Evolutionary conservation across 2,113 vertebrate species (phyloP).

Genomic region (Tylochromis polylepis): DNA sequence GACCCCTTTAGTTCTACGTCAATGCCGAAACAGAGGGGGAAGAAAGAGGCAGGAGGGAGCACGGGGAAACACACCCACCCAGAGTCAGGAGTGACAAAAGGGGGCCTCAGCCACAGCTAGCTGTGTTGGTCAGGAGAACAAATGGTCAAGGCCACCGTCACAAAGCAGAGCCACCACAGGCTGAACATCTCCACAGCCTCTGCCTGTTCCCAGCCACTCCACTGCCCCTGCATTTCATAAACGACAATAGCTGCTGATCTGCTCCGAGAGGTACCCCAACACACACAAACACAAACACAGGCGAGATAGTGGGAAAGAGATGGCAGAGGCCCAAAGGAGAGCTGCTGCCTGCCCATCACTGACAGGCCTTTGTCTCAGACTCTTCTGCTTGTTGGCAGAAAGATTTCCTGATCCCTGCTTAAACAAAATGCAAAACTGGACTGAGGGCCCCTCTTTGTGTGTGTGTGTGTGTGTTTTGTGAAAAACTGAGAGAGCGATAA

Average conservation of each 20-base stretch:
- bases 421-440: conserved; percentile 46
- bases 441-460: conserved; percentile 8
- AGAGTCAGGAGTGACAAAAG: conserved; percentile 68
- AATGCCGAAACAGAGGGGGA: conserved; percentile 53
- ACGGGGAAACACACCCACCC: conserved; percentile 52
- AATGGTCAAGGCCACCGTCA: conserved; percentile 50
- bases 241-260: conserved; percentile 51
- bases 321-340: conserved; percentile 52
- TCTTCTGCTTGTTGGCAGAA: conserved; percentile 40
- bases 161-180: conserved; percentile 58
- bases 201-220: conserved; percentile 70
- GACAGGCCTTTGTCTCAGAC: conserved; percentile 55
- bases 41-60: conserved; percentile 6
- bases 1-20: conserved; percentile 78
- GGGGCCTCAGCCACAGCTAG: conserved; percentile 50
- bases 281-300: conserved; percentile 36
- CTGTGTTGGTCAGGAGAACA: conserved; percentile 51
- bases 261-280: conserved; percentile 43
- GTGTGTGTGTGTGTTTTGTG: not conserved
- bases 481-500: not conserved
- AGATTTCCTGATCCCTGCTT: conserved; percentile 53
- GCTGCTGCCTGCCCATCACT: conserved; percentile 55
- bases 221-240: conserved; percentile 30
- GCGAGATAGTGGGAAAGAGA: conserved; percentile 25
- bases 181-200: conserved; percentile 54